Conservation (phyloP, 64 coral and sea anemone species). For the Anthopleura sola region DNA sequence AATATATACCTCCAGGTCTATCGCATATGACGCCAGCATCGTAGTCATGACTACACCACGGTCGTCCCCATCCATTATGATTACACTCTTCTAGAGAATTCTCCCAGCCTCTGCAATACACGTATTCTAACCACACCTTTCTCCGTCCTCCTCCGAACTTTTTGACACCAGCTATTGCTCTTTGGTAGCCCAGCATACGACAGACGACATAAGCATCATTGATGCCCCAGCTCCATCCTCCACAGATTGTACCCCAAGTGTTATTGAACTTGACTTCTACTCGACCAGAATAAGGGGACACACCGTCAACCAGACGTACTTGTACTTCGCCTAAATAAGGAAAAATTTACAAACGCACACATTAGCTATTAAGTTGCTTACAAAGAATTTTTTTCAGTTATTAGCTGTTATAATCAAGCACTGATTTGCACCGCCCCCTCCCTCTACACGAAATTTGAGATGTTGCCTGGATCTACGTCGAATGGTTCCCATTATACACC, state of each 20-base stretch:
- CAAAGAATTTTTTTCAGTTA: too few species aligned
- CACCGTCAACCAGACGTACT: neutral
- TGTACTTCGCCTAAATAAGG: too few species aligned
- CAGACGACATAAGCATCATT: neutral
- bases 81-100: neutral
- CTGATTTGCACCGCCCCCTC: too few species aligned
- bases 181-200: neutral
- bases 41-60: neutral
- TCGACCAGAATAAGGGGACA: neutral
- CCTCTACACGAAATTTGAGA: too few species aligned
- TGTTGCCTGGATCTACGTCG: too few species aligned
- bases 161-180: neutral
- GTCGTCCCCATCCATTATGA: neutral
- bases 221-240: neutral
- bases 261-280: too few species aligned
- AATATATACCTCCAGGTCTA: too few species aligned
- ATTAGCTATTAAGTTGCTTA: too few species aligned
- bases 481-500: too few species aligned
- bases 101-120: neutral
- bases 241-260: neutral
- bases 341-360: too few species aligned
- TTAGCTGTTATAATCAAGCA: too few species aligned
- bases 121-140: neutral
- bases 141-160: neutral
- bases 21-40: neutral